These are phyloP conservation scores for Meloe dianella DNA, from an alignment of 2,888 invertebrate species.

Conservation along the genomic window DNA sequence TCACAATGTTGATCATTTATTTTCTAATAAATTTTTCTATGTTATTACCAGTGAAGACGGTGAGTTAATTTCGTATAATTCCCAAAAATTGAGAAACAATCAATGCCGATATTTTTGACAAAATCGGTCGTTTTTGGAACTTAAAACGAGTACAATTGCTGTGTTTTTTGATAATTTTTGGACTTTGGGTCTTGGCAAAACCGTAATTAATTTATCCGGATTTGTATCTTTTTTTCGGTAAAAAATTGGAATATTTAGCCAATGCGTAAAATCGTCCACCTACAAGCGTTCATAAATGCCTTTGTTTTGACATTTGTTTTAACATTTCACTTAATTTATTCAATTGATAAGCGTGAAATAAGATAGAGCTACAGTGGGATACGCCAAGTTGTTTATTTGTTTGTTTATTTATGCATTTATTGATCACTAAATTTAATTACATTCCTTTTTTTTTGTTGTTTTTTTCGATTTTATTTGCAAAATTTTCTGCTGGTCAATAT, in stretches of 20 bases:
- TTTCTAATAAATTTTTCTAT: not conserved
- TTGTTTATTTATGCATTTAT: not conserved
- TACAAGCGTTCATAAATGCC: not conserved
- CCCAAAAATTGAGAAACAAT: too few species aligned
- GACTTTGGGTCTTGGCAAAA: too few species aligned
- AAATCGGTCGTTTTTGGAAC: too few species aligned
- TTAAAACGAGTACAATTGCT: too few species aligned
- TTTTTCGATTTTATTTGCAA: too few species aligned
- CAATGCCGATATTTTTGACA: too few species aligned
- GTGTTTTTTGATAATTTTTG: too few species aligned
- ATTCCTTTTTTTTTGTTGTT: too few species aligned
- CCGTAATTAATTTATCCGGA: not conserved
- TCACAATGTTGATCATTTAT: not conserved
- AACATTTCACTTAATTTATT: slow-evolving; percentile 1
- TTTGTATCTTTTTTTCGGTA: not conserved
- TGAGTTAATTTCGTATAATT: too few species aligned
- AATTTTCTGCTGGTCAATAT: too few species aligned
- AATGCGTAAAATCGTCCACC: not conserved
- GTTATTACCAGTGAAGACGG: not conserved
- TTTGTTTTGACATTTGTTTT: not conserved
- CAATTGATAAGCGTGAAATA: slow-evolving; percentile 3
- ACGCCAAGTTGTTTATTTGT: not conserved
- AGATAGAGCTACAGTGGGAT: not conserved
- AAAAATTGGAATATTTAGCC: not conserved
- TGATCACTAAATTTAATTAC: not conserved